Evolutionary conservation across 2,113 vertebrate species (phyloP), one percentile per base, ranked within the genome.

Genomic region (Alethe diademata): DNA sequence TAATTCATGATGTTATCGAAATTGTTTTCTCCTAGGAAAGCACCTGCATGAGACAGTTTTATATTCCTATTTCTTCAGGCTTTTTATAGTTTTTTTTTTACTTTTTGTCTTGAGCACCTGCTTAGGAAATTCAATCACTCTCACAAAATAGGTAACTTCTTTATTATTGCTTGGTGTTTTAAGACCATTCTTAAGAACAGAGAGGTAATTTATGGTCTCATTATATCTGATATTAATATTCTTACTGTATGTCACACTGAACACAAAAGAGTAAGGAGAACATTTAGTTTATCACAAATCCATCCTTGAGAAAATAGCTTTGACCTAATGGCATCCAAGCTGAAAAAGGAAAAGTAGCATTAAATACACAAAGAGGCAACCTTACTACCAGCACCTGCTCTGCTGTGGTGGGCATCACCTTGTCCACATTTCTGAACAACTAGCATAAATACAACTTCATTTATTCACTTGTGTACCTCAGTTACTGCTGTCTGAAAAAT

Each of bases 1-100:
- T 79, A 95, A 93, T 91, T 90, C 88, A 88, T 33, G 57, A 87
- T 96, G 82, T 87, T 93, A 93, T 91, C 95, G 12, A 88, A 84
- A 93, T 66, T 67, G 69, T 86, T 92, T 92, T 80, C 76, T 92
- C 79, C 72, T 28, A 72, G 56, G 56, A 78, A 93, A 94, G 67
- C 47, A 90, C 42, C 38, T 69, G 57, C 28, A 53, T 31, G 56
- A 93, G 67, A n/a, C 51, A 86, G n/a, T 72, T 92, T 95, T 93
- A 93, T 76, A 87, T 69, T 69, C 79, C 29, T 35, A 78, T 86
- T 88, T 88, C 69, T 71, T 19, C 23, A 61, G 48, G 31, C 22
- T 82, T 72, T 88, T 70, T 86, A 22, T 66, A 62, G 43, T 25
- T 90, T 80, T 90, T 28, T 78, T 66, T 51, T 50, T 29, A 43